Evolutionary conservation across 23 tunicate species (phyloP).

Genomic region (Phallusia fumigata): DNA sequence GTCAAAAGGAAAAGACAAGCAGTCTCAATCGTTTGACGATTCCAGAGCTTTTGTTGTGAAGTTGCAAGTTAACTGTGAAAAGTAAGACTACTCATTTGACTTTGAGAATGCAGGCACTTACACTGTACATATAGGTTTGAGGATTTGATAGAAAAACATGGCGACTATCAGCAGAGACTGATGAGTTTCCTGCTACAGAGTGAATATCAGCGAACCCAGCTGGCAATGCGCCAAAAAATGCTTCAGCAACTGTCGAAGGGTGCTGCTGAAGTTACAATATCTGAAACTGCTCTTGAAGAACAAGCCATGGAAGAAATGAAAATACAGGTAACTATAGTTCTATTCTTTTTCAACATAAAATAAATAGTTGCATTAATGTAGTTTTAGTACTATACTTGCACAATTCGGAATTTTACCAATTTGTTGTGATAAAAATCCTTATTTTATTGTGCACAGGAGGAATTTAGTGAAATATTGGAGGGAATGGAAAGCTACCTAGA

Average conservation of each 20-base stretch:
- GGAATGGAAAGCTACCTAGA: slow-evolving; percentile 47
- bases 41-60: slow-evolving; percentile 22
- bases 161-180: slow-evolving; percentile 42
- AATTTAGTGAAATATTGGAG: slow-evolving; percentile 36
- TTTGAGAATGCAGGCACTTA: no score
- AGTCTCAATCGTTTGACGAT: background rate
- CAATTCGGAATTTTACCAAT: background rate
- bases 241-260: slow-evolving; percentile 51
- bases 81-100: no score
- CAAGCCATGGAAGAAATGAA: slow-evolving; percentile 72
- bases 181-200: slow-evolving; percentile 84
- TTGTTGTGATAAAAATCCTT: background rate
- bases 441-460: slow-evolving; percentile 7
- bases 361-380: no score
- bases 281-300: slow-evolving; percentile 50
- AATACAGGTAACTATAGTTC: slow-evolving; percentile 32
- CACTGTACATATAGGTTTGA: no score
- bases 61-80: background rate
- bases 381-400: no score
- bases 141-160: slow-evolving; percentile 40
- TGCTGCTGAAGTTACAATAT: slow-evolving; percentile 33
- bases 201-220: slow-evolving; percentile 76
- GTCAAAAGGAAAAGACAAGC: slow-evolving; percentile 61
- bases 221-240: slow-evolving; percentile 77
- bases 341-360: no score